These are phyloP conservation scores for Aleiodes sp. DNA, from an alignment of 1,140 invertebrate genomes.

Conservation along the genomic window DNA sequence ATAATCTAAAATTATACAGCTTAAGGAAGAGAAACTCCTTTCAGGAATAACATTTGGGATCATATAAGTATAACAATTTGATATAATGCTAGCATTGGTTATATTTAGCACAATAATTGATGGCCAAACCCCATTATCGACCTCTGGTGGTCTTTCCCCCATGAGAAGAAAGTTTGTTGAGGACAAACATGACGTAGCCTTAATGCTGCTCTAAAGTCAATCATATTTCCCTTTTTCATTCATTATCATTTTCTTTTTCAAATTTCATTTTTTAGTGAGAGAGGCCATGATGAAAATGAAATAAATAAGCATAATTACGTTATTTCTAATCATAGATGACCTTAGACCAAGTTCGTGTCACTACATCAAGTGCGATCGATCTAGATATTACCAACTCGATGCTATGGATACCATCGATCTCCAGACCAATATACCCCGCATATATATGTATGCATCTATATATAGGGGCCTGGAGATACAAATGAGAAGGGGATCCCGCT, in stretches of 20 bases:
- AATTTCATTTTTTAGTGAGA: too few relatives aligned
- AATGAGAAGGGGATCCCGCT: background rate
- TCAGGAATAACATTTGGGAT: too few relatives aligned
- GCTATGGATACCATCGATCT: slow-evolving; percentile 13
- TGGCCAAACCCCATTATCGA: slow-evolving; percentile 33
- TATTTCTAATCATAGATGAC: slow-evolving; percentile 30
- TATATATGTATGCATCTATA: background rate
- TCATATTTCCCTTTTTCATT: slow-evolving; percentile 11
- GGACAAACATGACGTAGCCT: background rate
- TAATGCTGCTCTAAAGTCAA: background rate
- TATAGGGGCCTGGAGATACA: slow-evolving; percentile 14
- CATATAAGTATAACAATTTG: background rate
- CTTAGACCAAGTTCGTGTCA: slow-evolving; percentile 11
- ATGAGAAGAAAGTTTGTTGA: background rate
- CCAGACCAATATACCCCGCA: slow-evolving; percentile 7
- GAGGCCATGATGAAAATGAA: too few relatives aligned
- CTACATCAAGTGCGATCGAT: slow-evolving; percentile 2
- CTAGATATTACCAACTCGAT: background rate
- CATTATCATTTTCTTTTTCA: too few relatives aligned
- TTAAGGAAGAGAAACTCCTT: too few relatives aligned
- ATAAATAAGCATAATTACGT: slow-evolving; percentile 3
- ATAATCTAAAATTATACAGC: too few relatives aligned
- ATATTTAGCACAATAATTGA: slow-evolving; percentile 18
- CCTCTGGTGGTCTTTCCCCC: background rate
- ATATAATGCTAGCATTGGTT: background rate